Base-by-base conservation (phyloP, 2,888 invertebrate species). In the Temnothorax ravouxi region DNA sequence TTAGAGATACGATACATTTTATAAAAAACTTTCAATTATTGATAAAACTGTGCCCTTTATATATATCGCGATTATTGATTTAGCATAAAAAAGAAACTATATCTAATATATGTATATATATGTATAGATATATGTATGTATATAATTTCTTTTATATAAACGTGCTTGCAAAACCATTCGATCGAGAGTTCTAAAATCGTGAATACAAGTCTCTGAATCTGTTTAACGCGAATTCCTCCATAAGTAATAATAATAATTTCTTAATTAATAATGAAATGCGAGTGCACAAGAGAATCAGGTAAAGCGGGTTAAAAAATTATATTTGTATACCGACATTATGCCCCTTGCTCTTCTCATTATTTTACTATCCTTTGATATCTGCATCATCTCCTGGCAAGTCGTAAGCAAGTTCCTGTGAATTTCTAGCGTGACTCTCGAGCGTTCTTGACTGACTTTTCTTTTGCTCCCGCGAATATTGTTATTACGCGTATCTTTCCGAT, bases 301-400 rank as follows among this genome's bases (percentile, higher is more conserved):
- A 89, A 88, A 89, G 87, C 90, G 87, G 90, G 84, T 90, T 90
- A 91, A 88, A 91, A 92, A 92, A 91, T 90, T 91, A 91, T 69
- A 87, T 91, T 88, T 86, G 83, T 90, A 88, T 88, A 87, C 88
- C 66, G 50, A 79, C 59, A 77, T 84, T 69, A 85, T 25, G 61
- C 87, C 84, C 80, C 76, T 85, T 84, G 72, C 50, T 77, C 61
- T 75, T 66, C 52, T 56, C 9, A 54, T 50, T 44, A 52, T 38
- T 64, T n/a, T 15, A 21, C 61, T 79, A 76, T 13, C 59, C 44
- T 75, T 81, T 15, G 25, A 54, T 13, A 66, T 8, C n/a, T 77
- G 18, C 8, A 3, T 76, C 18, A n/a, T 77, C n/a, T 34, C 34
- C 34, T 56, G 21, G 47, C 62, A 44, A 71, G 18, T 75, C 18